Evolutionary conservation across 2,888 invertebrate species (phyloP).

Genomic region (Pseudoips prasinana): DNA sequence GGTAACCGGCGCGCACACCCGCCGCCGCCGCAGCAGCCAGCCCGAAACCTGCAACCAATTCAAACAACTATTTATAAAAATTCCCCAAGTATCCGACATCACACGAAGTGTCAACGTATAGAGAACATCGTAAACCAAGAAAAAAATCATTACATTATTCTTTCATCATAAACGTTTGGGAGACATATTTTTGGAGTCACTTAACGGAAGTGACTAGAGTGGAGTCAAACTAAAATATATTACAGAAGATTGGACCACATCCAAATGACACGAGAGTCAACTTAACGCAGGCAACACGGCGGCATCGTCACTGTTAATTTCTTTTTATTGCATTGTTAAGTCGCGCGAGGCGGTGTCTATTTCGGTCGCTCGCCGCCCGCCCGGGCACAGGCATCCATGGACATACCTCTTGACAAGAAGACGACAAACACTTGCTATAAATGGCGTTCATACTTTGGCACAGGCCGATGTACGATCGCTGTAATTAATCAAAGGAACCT

Average conservation of each 20-base stretch:
- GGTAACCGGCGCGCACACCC: slow-evolving; percentile 90
- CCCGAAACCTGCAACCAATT: slow-evolving; percentile 71
- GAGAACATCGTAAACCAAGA: slow-evolving; percentile 43
- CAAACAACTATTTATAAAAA: slow-evolving; percentile 34
- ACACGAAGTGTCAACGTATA: slow-evolving; percentile 44
- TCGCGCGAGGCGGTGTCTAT: slow-evolving; percentile 72
- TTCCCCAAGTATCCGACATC: slow-evolving; percentile 11
- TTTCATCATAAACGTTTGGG: slow-evolving; percentile 54
- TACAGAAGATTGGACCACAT: slow-evolving; percentile 68
- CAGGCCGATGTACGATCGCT: slow-evolving; percentile 35
- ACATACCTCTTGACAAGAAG: slow-evolving; percentile 72
- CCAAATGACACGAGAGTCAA: slow-evolving; percentile 80
- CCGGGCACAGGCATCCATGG: slow-evolving; percentile 72
- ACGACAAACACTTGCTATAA: slow-evolving; percentile 76
- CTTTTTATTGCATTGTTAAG: slow-evolving; percentile 83
- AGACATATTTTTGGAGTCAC: slow-evolving; percentile 63
- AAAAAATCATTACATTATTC: slow-evolving; percentile 45
- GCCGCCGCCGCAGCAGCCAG: slow-evolving; percentile 80
- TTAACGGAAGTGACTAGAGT: slow-evolving; percentile 74
- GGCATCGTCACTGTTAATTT: slow-evolving; percentile 71
- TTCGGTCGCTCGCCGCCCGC: slow-evolving; percentile 72
- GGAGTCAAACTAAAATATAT: slow-evolving; percentile 65
- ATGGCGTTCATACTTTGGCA: slow-evolving; percentile 70
- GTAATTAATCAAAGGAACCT: slow-evolving; percentile 34
- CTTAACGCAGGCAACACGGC: slow-evolving; percentile 68